These are phyloP conservation scores for Sicus ferrugineus DNA, from an alignment of 2,888 invertebrate genomes.

Conservation along the genomic window DNA sequence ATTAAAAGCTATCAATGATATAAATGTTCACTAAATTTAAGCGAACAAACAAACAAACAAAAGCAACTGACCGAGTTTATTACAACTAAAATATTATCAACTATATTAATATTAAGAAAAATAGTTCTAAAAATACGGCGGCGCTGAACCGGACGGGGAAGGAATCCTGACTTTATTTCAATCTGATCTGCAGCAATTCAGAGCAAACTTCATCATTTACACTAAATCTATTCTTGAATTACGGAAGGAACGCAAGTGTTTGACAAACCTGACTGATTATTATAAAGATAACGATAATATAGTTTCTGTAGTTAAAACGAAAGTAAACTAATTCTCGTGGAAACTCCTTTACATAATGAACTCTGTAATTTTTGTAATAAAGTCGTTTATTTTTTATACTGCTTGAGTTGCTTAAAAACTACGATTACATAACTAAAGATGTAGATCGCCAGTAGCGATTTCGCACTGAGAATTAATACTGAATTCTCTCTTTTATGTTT, in stretches of 20 bases:
- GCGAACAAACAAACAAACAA: slow-evolving; percentile 15
- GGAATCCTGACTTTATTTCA: not conserved
- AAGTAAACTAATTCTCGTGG: no score
- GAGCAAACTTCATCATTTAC: slow-evolving; percentile 11
- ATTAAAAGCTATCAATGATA: slow-evolving; percentile 21
- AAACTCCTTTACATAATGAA: no score
- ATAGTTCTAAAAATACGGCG: slow-evolving; percentile 2
- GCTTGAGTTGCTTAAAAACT: not conserved
- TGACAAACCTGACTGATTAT: slow-evolving; percentile 28
- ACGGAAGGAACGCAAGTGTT: not conserved
- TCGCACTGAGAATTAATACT: no score
- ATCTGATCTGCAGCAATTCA: slow-evolving; percentile 3
- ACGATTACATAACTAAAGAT: not conserved
- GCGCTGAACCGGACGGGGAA: not conserved
- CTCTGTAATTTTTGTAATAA: no score
- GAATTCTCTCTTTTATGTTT: not conserved
- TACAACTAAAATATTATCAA: not conserved
- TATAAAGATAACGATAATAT: slow-evolving; percentile 11
- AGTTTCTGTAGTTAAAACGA: not conserved
- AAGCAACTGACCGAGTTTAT: slow-evolving; percentile 34
- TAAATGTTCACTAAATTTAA: slow-evolving; percentile 18
- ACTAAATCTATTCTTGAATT: not conserved
- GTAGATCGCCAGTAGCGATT: no score
- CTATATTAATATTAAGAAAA: not conserved
- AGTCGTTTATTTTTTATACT: no score